Conservation (phyloP, 2,113 vertebrate genomes). For the Seriola quinqueradiata region DNA sequence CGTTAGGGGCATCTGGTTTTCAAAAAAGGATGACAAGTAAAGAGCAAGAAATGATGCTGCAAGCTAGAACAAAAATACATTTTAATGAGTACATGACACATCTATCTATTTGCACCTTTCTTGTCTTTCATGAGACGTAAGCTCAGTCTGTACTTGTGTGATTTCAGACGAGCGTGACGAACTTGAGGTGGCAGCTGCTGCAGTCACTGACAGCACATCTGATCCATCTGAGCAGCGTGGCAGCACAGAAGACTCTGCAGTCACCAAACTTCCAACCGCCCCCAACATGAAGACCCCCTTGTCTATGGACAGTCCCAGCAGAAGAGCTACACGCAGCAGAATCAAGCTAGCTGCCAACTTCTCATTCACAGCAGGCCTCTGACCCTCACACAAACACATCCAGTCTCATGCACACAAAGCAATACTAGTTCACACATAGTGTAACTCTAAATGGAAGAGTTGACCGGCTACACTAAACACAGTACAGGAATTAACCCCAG, state of each 20-base stretch:
- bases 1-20: not conserved
- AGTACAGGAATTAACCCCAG: not conserved
- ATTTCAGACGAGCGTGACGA: constrained; percentile 48
- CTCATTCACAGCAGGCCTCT: constrained; percentile 90
- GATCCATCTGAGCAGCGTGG: constrained; percentile 16
- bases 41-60: too few relatives aligned
- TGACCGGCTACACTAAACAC: constrained; percentile 49
- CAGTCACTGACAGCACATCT: not conserved
- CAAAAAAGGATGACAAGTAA: not conserved
- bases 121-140: not conserved
- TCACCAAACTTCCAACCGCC: constrained; percentile 17
- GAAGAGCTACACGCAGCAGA: constrained; percentile 89
- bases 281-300: constrained; percentile 25
- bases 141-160: constrained; percentile 36
- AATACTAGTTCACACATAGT: constrained; percentile 22
- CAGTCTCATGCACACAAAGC: not conserved
- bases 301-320: constrained; percentile 88
- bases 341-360: constrained; percentile 97
- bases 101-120: not conserved
- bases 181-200: not conserved
- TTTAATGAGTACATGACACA: constrained; percentile 13
- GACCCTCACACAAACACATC: constrained; percentile 35
- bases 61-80: not conserved
- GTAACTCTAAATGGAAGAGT: constrained; percentile 72
- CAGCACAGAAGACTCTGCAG: not conserved